Evolutionary conservation across 2,113 vertebrate species (phyloP).

Genomic region (Sphyrna mokarran): DNA sequence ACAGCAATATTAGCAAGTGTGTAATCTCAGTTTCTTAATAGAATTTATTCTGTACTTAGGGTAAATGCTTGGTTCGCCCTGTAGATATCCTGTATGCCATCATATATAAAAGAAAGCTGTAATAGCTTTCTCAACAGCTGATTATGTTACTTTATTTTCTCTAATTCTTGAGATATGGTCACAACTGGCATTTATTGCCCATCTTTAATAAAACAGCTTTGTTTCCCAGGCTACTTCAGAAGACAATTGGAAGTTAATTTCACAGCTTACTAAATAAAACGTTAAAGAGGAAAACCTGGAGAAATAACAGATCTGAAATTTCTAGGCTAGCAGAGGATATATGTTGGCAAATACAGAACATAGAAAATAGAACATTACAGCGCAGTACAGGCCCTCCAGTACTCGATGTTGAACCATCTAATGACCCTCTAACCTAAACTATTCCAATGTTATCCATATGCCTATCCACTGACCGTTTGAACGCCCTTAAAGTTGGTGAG

Average conservation of each 20-base stretch:
- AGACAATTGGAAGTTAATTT: neutral
- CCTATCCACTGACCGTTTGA: too few species aligned
- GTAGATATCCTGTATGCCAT: neutral
- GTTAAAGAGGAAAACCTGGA: neutral
- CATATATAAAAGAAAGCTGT: neutral
- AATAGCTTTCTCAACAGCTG: neutral
- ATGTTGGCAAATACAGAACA: too few species aligned
- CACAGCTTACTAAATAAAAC: neutral
- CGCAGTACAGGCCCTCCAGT: too few species aligned
- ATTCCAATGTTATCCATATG: too few species aligned
- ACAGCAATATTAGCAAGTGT: conserved; percentile 1
- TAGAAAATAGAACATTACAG: too few species aligned
- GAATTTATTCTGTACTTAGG: neutral
- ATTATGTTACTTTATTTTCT: neutral
- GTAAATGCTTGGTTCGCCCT: neutral
- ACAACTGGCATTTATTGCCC: neutral
- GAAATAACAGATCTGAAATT: neutral
- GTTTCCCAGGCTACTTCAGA: neutral
- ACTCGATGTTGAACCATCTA: too few species aligned
- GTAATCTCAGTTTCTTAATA: neutral
- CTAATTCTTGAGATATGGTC: neutral
- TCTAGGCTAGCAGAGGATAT: neutral
- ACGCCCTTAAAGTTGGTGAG: too few species aligned
- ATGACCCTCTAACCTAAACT: too few species aligned
- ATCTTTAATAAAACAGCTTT: neutral